Percentiles rank a stretch among this genome's conserved stretches.
Evolutionary conservation across 2,888 invertebrate genomes (phyloP).

Genomic region (Calliopum simillimum): DNA sequence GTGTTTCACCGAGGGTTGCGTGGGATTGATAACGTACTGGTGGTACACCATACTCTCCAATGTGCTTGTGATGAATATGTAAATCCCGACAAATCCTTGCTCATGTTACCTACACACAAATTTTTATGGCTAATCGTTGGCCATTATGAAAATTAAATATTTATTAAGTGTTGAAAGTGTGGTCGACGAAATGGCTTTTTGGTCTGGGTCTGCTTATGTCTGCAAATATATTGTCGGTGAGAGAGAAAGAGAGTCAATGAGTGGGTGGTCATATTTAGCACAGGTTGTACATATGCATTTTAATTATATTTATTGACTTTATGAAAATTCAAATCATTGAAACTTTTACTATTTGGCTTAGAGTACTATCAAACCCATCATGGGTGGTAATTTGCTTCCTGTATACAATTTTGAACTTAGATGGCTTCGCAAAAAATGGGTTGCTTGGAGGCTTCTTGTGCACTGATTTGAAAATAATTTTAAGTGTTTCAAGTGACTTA

Average conservation of each 20-base stretch:
- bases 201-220: constrained; percentile 8
- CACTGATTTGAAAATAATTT: no score
- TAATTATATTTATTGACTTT: neutral
- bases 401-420: no score
- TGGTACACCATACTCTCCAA: no score
- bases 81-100: neutral
- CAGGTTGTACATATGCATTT: neutral
- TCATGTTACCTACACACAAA: constrained; percentile 12
- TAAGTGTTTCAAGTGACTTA: no score
- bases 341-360: no score
- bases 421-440: no score
- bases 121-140: constrained; percentile 23
- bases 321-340: no score
- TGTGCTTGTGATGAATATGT: neutral
- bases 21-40: constrained; percentile 1
- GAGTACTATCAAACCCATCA: no score
- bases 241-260: neutral
- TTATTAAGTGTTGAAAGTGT: constrained; percentile 22
- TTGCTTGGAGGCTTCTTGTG: no score
- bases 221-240: constrained; percentile 1
- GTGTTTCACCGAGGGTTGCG: constrained; percentile 1
- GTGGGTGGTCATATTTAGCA: neutral
- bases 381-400: no score
- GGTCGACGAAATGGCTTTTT: constrained; percentile 3
- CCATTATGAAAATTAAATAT: constrained; percentile 29